Base-by-base conservation (phyloP, 2,797 vertebrate species). In the Mus spretus region DNA sequence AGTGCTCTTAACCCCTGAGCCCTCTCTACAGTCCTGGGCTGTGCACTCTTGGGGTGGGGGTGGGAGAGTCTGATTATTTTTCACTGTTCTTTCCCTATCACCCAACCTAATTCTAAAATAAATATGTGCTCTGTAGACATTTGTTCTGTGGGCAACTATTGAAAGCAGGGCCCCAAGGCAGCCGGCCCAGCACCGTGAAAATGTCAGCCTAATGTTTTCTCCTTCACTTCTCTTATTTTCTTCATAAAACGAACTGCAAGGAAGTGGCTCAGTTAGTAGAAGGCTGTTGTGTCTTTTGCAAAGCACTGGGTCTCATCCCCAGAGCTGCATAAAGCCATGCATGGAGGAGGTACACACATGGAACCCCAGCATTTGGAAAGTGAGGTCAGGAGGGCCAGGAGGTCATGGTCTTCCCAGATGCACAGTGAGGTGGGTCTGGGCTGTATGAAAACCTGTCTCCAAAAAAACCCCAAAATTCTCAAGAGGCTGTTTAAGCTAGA, bases 161-260 rank as follows among this genome's bases (percentile, higher is more conserved):
- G 34, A 59, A 47, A 28, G 13, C 6, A n/a, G 59, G 61, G 40
- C 53, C 70, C 55, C 96, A 78, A 53, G 79, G 50, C 78, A 85
- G 50, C 47, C 22, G 28, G 53, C 67, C 87, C 50, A 91, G 28
- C 74, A 63, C 31, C 7, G 55, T 34, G 50, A 3, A 90, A 80
- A 63, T 92, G 85, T 72, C 40, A 90, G 40, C 31, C 31, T 6
- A 15, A 24, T 50, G 26, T n/a, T 93, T 93, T 92, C 85, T 47
- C 20, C 72, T 12, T 72, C 22, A 67, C 22, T 91, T 83, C 44
- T 8, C 61, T 78, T 8, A 70, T 78, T 85, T 77, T 81, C 28
- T 12, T 72, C 78, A 53, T 72, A 47, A 80, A 87, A 88, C 61
- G 24, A 82, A 59, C 40, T 26, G 55, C 13, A 22, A 82, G 15